Conservation (phyloP, 2,888 invertebrate genomes). For the Carabus problematicus region DNA sequence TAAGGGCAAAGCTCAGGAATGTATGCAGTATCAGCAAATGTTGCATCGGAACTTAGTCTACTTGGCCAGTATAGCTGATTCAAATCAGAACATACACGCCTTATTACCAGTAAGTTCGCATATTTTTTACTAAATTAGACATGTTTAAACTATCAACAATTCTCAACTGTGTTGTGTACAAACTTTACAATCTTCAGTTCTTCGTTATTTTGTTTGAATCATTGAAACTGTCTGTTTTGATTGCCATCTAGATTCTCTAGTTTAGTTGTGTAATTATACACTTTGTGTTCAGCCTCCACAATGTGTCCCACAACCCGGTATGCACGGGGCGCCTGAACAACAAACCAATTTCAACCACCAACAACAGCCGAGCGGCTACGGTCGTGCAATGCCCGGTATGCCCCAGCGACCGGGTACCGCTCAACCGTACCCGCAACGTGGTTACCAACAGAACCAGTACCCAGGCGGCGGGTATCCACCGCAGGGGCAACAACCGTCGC, state of each 20-base stretch:
- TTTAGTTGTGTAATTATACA: not conserved
- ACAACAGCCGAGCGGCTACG: constrained; percentile 61
- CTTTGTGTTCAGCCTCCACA: constrained; percentile 46
- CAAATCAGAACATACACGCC: constrained; percentile 89
- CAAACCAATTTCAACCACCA: constrained; percentile 59
- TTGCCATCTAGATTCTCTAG: not conserved
- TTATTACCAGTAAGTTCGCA: constrained; percentile 81
- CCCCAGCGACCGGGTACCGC: constrained; percentile 68
- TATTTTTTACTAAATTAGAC: not conserved
- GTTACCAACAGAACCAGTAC: constrained; percentile 73
- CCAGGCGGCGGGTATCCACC: constrained; percentile 70
- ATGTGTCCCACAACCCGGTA: constrained; percentile 46
- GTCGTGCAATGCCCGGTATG: constrained; percentile 63
- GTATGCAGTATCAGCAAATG: constrained; percentile 92
- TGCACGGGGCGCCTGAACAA: constrained; percentile 54
- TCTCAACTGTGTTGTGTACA: not conserved
- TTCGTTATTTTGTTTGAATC: too few relatives aligned
- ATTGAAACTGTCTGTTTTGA: too few relatives aligned
- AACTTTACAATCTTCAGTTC: too few relatives aligned
- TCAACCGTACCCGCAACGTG: constrained; percentile 73
- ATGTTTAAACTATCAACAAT: not conserved
- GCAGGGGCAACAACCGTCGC: constrained; percentile 63
- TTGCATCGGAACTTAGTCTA: constrained; percentile 96
- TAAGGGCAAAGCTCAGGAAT: constrained; percentile 93
- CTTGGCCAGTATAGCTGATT: constrained; percentile 95